Conservation (phyloP, 2,797 vertebrate species). For the Lophotriccus pileatus region DNA sequence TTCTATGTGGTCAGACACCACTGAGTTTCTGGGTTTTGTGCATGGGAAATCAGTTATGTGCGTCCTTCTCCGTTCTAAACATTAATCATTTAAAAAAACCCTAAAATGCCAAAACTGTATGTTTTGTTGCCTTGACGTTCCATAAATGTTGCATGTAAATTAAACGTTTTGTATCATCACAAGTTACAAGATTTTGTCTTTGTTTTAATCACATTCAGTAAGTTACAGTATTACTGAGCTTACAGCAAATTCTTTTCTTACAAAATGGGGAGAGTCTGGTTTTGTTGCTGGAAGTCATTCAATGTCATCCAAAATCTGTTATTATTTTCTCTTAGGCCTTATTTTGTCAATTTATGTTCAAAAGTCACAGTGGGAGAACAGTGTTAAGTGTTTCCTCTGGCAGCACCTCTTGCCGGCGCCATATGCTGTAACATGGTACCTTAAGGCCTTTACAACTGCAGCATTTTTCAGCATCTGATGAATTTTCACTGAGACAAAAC, state of each 20-base stretch:
- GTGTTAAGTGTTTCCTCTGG: not conserved
- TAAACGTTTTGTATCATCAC: constrained; percentile 76
- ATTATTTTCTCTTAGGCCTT: not conserved
- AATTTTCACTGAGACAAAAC: not conserved
- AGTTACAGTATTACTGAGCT: not conserved
- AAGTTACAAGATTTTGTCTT: not conserved
- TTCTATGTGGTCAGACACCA: constrained; percentile 37
- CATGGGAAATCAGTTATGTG: constrained; percentile 51
- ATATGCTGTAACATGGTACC: not conserved
- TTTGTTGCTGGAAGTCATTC: not conserved
- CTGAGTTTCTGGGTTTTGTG: constrained; percentile 48
- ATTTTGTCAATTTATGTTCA: not conserved
- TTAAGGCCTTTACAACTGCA: not conserved
- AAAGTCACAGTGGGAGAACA: not conserved
- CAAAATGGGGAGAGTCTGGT: not conserved
- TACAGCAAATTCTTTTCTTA: not conserved
- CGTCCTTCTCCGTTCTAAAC: constrained; percentile 61
- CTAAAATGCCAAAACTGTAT: constrained; percentile 25
- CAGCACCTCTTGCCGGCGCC: not conserved
- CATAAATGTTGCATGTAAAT: constrained; percentile 76
- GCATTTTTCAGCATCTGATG: not conserved
- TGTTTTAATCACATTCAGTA: not conserved
- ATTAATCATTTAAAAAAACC: not conserved
- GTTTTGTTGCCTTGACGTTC: constrained; percentile 68
- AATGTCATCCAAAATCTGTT: not conserved